Conservation (phyloP, 2,797 vertebrate species). For the Adrianichthys oophorus region DNA sequence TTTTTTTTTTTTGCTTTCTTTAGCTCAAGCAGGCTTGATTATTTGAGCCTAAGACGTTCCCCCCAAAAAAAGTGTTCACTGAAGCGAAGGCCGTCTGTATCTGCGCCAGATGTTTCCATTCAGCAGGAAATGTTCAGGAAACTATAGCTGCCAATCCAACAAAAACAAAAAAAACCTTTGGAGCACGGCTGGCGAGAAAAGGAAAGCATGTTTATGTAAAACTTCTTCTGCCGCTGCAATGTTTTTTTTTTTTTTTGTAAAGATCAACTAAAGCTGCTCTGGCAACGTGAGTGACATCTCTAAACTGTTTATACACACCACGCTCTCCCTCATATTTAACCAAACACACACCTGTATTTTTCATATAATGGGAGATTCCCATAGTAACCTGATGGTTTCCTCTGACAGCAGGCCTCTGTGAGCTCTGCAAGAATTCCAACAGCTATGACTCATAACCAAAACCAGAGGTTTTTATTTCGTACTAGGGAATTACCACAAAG, state of each 20-base stretch:
- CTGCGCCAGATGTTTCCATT: conserved; percentile 60
- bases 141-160: conserved; percentile 52
- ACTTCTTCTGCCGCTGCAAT: not conserved
- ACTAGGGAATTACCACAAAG: conserved; percentile 28
- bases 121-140: conserved; percentile 61
- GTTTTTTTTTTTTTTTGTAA: not conserved
- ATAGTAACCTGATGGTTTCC: conserved; percentile 16
- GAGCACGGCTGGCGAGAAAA: conserved; percentile 21
- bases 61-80: not conserved
- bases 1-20: not conserved
- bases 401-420: conserved; percentile 36
- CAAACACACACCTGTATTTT: conserved; percentile 11
- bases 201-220: conserved; percentile 27
- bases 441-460: conserved; percentile 48
- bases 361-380: conserved; percentile 18
- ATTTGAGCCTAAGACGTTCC: conserved; percentile 19
- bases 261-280: conserved; percentile 8
- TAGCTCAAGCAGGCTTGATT: conserved; percentile 16
- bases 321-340: conserved; percentile 3
- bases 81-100: conserved; percentile 50
- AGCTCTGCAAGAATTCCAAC: conserved; percentile 32
- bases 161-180: conserved; percentile 28
- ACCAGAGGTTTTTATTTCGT: conserved; percentile 45
- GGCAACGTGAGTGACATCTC: conserved; percentile 6
- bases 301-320: not conserved